Conservation (phyloP, 1,140 invertebrate species). For the Varroa destructor region DNA sequence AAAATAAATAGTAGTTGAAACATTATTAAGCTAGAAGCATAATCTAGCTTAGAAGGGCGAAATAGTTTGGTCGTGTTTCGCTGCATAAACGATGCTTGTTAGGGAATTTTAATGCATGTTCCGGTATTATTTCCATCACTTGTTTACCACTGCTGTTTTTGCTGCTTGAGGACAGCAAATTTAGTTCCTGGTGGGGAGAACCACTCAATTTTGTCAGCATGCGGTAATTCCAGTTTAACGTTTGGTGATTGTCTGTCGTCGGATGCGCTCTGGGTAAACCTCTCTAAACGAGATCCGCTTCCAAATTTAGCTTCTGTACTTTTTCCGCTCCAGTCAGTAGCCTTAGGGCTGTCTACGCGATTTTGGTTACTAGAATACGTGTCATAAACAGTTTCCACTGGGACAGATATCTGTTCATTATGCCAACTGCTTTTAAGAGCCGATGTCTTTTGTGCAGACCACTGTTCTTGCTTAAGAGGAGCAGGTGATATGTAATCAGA, state of each 20-base stretch:
- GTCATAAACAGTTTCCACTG: not conserved
- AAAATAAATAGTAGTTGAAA: no score
- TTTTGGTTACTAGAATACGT: not conserved
- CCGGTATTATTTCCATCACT: no score
- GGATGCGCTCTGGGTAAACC: not conserved
- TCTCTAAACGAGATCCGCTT: not conserved
- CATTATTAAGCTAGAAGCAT: no score
- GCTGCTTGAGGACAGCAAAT: not conserved
- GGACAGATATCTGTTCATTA: not conserved
- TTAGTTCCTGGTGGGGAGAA: not conserved
- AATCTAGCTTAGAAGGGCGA: no score
- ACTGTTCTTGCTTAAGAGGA: conserved; percentile 11
- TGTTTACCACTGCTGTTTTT: conserved; percentile 2
- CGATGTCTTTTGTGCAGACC: not conserved
- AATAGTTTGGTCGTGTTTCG: no score
- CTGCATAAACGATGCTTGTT: no score
- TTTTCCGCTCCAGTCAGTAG: not conserved
- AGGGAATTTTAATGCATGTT: no score
- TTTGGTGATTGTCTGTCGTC: not conserved
- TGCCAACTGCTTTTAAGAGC: not conserved
- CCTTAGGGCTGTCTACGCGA: not conserved
- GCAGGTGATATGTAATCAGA: not conserved
- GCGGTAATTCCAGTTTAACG: conserved; percentile 7
- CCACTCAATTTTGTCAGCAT: conserved; percentile 23
- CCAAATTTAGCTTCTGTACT: not conserved